Evolutionary conservation across 2,113 vertebrate species (phyloP).

Genomic region (Pluvialis apricaria): DNA sequence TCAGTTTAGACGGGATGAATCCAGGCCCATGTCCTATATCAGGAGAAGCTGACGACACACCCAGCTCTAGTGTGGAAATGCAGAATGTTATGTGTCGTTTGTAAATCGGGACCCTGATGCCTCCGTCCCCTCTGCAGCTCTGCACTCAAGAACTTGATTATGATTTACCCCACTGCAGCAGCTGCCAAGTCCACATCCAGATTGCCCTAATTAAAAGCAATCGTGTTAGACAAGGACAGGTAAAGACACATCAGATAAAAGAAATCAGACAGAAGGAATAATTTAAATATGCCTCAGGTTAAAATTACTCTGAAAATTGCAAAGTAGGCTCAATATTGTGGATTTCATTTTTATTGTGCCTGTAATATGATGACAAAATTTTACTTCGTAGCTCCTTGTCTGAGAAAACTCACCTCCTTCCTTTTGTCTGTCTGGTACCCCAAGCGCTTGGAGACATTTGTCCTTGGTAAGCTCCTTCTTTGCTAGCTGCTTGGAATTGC

Average conservation of each 20-base stretch:
- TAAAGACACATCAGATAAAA: not conserved
- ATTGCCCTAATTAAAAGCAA: slow-evolving; percentile 38
- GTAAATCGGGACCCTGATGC: not conserved
- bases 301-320: slow-evolving; percentile 31
- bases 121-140: not conserved
- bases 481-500: not conserved
- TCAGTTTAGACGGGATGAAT: not conserved
- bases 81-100: not conserved
- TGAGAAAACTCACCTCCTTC: not conserved
- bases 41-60: not conserved
- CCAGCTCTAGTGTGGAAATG: not conserved
- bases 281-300: not conserved
- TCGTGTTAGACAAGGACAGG: not conserved
- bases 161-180: not conserved
- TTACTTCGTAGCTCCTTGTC: not conserved
- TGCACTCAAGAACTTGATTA: not conserved
- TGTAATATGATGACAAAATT: not conserved
- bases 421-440: not conserved
- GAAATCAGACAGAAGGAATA: not conserved
- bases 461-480: not conserved
- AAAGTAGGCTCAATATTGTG: not conserved
- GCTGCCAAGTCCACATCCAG: not conserved
- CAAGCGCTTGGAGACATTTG: not conserved
- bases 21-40: not conserved
- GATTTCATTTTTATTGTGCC: not conserved